A percentile compares a stretch with the other conserved stretches of the same genome.
These are phyloP conservation scores for Empidonax traillii DNA, from an alignment of 2,113 vertebrate genomes.

Conservation along the genomic window DNA sequence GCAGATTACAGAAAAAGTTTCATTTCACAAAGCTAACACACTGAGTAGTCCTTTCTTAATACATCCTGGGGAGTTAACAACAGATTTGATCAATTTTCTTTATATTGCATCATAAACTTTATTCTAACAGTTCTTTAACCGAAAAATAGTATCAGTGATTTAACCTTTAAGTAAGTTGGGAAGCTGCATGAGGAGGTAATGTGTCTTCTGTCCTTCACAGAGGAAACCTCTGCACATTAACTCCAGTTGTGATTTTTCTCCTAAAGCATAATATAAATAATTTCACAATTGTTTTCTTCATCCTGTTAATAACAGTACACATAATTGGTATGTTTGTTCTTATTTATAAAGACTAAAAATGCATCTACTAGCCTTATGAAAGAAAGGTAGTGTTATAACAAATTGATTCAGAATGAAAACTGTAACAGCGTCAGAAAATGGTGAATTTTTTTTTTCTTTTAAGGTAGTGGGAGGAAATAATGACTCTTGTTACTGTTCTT, in stretches of 20 bases:
- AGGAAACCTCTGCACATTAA: background rate
- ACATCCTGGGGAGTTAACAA: background rate
- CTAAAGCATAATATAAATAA: accelerated
- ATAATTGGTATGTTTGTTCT: background rate
- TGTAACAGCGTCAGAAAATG: background rate
- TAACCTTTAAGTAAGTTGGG: background rate
- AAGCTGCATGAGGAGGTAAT: background rate
- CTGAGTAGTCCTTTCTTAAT: background rate
- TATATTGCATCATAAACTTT: background rate
- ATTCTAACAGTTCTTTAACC: background rate
- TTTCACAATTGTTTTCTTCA: background rate
- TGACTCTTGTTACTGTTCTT: background rate
- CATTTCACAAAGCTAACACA: background rate
- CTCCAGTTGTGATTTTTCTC: background rate
- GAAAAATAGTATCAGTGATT: background rate
- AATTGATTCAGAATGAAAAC: background rate
- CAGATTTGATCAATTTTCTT: background rate
- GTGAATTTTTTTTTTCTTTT: background rate
- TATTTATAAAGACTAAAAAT: background rate
- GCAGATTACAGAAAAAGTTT: background rate
- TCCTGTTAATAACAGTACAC: background rate
- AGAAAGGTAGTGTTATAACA: background rate
- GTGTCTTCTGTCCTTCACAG: background rate
- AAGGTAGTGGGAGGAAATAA: background rate
- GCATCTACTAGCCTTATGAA: background rate